Evolutionary conservation across 2,888 invertebrate genomes (phyloP), one percentile per base, ranked within the genome.

Genomic region (Lampropteryx suffumata): DNA sequence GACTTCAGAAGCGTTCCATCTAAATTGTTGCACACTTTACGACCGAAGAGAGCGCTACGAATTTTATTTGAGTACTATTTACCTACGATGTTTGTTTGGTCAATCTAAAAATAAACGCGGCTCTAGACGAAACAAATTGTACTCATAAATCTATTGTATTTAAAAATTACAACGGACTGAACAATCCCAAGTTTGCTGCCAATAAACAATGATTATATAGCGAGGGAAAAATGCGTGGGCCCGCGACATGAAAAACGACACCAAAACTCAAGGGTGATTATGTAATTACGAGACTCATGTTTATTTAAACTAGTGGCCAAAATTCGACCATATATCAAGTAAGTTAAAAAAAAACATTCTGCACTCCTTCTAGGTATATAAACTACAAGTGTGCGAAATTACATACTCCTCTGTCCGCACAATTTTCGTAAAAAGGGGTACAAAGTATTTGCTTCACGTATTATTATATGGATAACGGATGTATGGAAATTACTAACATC

Each of bases 171-270:
- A 53, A 42, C 36, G 41, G 51, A 44, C 53, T 34, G 37, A 28
- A 37, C 50, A 35, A 39, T 35, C 36, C 45, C 29, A 53, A 39
- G 47, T 47, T 41, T 41, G 41, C 32, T 21, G 32, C 33, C 34
- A 32, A 47, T 55, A 50, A 55, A 55, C 39, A 55, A 55, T 39
- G 43, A 55, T 55, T 55, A n/a, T n/a, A n/a, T n/a, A 50, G 43
- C 40, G 32, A 8, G 42, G 26, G 14, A 32, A 49, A 24, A 47
- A 32, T n/a, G 55, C 55, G 55, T 55, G 50, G 55, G 54, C 28
- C 10, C 6, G 45, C 7, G 26, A 40, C 42, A 44, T 47, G 55
- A 50, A 39, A 50, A 43, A 55, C 13, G 43, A 55, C 45, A 45
- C 27, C 32, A n/a, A 44, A 48, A 53, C 24, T 46, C 35, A 40